A percentile compares a stretch with the other conserved stretches of the same genome.
Evolutionary conservation across 2,113 vertebrate genomes (phyloP).

Genomic region (Spea bombifrons): DNA sequence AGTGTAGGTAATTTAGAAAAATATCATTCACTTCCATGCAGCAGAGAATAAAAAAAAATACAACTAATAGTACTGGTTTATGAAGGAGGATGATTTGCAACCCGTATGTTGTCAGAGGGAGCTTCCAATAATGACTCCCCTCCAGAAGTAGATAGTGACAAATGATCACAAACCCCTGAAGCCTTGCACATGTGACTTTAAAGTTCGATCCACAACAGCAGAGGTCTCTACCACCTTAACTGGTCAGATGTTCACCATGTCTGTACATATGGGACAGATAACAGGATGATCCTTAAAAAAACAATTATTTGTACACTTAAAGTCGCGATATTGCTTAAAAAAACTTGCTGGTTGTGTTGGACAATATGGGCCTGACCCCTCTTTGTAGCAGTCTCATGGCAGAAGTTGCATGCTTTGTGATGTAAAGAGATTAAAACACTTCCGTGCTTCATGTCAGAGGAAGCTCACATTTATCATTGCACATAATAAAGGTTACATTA

Average conservation of each 20-base stretch:
- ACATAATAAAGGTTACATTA: not conserved
- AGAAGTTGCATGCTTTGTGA: constrained; percentile 7
- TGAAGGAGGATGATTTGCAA: constrained; percentile 23
- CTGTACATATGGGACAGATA: not conserved
- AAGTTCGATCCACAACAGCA: constrained; percentile 4
- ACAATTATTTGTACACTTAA: not conserved
- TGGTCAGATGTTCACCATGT: not conserved
- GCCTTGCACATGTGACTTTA: not conserved
- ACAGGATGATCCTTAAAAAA: not conserved
- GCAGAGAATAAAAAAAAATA: not conserved
- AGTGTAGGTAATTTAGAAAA: not conserved
- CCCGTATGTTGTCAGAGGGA: constrained; percentile 33
- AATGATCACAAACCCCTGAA: not conserved
- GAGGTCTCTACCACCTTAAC: constrained; percentile 1
- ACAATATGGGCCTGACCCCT: not conserved
- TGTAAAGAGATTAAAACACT: not conserved
- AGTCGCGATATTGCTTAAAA: constrained; percentile 19
- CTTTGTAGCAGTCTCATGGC: not conserved
- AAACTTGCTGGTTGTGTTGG: constrained; percentile 1
- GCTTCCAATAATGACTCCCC: not conserved
- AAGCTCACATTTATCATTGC: not conserved
- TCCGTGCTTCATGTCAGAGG: not conserved
- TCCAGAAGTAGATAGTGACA: constrained; percentile 26
- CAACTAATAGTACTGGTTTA: constrained; percentile 2
- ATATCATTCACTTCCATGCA: not conserved